Base-by-base conservation (phyloP, 2,113 vertebrate genomes). In the Syrmaticus mikado region DNA sequence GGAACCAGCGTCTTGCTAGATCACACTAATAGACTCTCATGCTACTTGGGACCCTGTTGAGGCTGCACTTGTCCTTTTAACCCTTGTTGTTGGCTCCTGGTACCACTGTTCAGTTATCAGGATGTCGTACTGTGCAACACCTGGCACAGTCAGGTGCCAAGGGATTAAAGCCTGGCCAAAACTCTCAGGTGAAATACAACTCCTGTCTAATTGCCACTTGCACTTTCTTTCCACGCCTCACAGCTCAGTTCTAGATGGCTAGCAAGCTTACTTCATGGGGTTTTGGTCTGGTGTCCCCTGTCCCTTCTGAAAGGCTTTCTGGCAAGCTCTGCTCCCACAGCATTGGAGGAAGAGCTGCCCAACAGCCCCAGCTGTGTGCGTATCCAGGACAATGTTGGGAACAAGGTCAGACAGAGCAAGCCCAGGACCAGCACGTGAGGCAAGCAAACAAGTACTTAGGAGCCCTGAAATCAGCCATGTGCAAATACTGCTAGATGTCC, bases 291-390 rank as follows among this genome's bases (percentile, higher is more conserved):
- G 17, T 38, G 27, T 3, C 40, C 45, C 43, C 61, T 81, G 60
- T 32, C 45, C 14, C 24, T 85, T 32, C 68, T 17, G 13, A 53
- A 60, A 53, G 64, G 48, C 27, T 48, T 65, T 79, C 66, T 86
- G 81, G 36, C 36, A 65, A 73, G n/a, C 62, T 46, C 38, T 18
- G 55, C 5, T 82, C 70, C 30, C 4, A n/a, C 6, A 6, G 53
- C 57, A 22, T 11, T 24, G 20, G 10, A 57, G 25, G 50, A 24
- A 28, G 17, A 52, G 67, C 24, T 46, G 40, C 81, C 32, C 32
- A 11, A 3, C 15, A 52, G 24, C 41, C 43, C 38, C 16, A 22
- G 65, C 24, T 52, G 16, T 0, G 0, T 3, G 21, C 27, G 11
- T 43, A 48, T 1, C 41, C 82, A 64, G 68, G n/a, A 65, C 68